These are phyloP conservation scores for Nemapogon koenigi DNA, from an alignment of 2,888 invertebrate genomes.

Conservation along the genomic window DNA sequence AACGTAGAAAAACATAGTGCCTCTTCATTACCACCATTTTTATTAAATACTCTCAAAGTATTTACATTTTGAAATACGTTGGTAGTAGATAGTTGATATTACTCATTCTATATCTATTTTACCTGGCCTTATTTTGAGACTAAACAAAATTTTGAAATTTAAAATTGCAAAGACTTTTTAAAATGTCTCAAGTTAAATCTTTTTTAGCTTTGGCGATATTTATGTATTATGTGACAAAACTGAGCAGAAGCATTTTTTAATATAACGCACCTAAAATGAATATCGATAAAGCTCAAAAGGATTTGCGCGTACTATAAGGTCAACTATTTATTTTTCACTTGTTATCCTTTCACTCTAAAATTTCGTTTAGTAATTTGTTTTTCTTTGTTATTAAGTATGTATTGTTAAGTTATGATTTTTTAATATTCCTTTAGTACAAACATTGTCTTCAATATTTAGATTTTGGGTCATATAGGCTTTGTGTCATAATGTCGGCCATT, in stretches of 20 bases:
- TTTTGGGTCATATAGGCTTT: constrained; percentile 24
- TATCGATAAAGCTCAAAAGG: neutral
- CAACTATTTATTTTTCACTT: constrained; percentile 38
- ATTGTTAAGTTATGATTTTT: constrained; percentile 19
- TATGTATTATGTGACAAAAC: too few relatives aligned
- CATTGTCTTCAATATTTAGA: constrained; percentile 36
- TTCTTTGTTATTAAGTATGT: constrained; percentile 22
- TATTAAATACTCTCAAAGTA: too few relatives aligned
- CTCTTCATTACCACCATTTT: too few relatives aligned
- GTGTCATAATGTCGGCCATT: constrained; percentile 52
- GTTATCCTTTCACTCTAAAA: constrained; percentile 57
- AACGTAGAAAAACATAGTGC: too few relatives aligned
- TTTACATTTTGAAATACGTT: too few relatives aligned
- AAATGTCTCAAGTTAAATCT: too few relatives aligned
- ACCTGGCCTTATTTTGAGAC: too few relatives aligned
- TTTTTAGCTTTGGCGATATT: too few relatives aligned
- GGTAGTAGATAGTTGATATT: too few relatives aligned
- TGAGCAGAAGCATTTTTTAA: constrained; percentile 5
- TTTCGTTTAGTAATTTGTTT: constrained; percentile 21
- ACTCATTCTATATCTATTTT: too few relatives aligned
- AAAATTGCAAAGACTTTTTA: too few relatives aligned
- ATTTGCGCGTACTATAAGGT: neutral
- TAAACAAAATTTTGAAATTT: too few relatives aligned
- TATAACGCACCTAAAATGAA: constrained; percentile 1
- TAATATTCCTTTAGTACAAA: constrained; percentile 50